phyloP scores from a whole-genome alignment of 2,113 vertebrate species.

The Gambusia holbrooki region DNA sequence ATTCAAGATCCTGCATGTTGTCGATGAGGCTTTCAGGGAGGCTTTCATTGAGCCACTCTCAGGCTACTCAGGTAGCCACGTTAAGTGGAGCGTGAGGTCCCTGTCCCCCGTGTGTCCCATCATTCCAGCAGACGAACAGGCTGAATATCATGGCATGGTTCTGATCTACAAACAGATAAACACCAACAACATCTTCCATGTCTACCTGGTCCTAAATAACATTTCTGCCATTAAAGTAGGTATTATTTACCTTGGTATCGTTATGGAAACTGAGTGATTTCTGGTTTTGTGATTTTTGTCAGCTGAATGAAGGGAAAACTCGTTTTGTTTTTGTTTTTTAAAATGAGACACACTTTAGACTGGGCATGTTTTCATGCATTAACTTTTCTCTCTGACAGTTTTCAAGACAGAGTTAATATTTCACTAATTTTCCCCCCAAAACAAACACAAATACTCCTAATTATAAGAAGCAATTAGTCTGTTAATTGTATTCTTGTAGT shows the following conservation, averaged over 20 bases:
- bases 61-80: slow-evolving; percentile 83
- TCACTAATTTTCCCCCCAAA: no score
- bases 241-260: background rate
- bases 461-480: background rate
- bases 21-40: slow-evolving; percentile 76
- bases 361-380: no score
- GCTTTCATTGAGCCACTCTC: slow-evolving; percentile 77
- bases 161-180: slow-evolving; percentile 85
- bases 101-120: slow-evolving; percentile 88
- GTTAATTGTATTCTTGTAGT: no score
- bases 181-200: slow-evolving; percentile 81
- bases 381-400: no score
- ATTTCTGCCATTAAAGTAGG: slow-evolving; percentile 85
- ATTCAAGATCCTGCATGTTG: slow-evolving; percentile 87
- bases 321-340: no score
- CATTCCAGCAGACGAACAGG: slow-evolving; percentile 68
- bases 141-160: slow-evolving; percentile 83
- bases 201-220: slow-evolving; percentile 89
- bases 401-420: no score
- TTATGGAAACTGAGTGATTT: background rate
- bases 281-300: no score
- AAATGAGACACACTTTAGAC: no score
- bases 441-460: background rate
- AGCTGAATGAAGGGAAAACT: no score
- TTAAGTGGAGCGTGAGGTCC: slow-evolving; percentile 86